These are phyloP conservation scores for Germaria angustata DNA, from an alignment of 2,888 invertebrate genomes.

Conservation along the genomic window DNA sequence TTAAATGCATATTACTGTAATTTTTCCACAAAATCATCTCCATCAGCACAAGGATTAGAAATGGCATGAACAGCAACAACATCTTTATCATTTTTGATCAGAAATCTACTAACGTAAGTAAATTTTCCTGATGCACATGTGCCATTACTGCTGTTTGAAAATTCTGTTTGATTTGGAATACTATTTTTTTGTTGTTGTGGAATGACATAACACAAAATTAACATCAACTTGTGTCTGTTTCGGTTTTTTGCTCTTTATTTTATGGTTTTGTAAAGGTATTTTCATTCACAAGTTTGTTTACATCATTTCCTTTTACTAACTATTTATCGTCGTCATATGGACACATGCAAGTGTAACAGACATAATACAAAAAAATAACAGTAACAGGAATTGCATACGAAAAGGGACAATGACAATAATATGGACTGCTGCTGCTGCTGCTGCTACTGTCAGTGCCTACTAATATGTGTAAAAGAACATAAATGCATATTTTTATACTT, in stretches of 20 bases:
- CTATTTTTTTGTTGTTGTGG: conserved; percentile 9
- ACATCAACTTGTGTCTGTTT: conserved; percentile 21
- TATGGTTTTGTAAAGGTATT: conserved; percentile 62
- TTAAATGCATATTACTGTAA: not conserved
- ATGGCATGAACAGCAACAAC: conserved; percentile 14
- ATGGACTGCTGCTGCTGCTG: not conserved
- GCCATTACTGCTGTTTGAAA: conserved; percentile 56
- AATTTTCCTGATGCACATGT: conserved; percentile 38
- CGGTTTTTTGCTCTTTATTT: not conserved
- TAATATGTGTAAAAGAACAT: conserved; percentile 5
- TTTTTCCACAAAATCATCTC: conserved; percentile 26
- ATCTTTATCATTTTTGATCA: conserved; percentile 10
- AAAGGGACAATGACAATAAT: conserved; percentile 29
- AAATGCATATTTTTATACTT: not conserved
- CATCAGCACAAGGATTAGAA: not conserved
- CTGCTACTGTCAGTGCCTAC: not conserved
- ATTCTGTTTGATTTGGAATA: conserved; percentile 60
- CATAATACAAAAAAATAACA: not conserved
- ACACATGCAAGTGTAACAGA: conserved; percentile 43
- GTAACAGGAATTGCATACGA: not conserved
- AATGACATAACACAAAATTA: conserved; percentile 60
- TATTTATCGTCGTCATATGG: conserved; percentile 47
- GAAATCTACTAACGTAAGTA: conserved; percentile 36
- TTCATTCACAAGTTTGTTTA: conserved; percentile 56
- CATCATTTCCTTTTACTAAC: conserved; percentile 57